These are phyloP conservation scores for Diloba caeruleocephala DNA, from an alignment of 2,888 invertebrate species.

Conservation along the genomic window DNA sequence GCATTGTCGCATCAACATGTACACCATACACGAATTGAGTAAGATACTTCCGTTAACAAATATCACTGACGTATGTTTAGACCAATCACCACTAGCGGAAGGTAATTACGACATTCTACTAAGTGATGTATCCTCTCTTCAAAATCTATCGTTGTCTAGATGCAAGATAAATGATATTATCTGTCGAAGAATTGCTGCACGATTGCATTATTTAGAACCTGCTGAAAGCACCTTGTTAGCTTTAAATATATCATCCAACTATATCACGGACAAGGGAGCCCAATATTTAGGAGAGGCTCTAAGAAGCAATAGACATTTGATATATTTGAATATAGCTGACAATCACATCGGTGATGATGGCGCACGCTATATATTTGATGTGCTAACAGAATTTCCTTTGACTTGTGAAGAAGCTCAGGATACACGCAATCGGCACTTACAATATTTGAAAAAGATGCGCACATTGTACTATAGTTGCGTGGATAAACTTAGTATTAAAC, in stretches of 20 bases:
- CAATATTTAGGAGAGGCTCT: constrained; percentile 65
- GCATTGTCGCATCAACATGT: constrained; percentile 57
- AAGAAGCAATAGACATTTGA: constrained; percentile 72
- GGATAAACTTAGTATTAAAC: constrained; percentile 33
- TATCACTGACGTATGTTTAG: constrained; percentile 68
- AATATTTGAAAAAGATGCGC: constrained; percentile 49
- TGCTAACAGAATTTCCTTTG: constrained; percentile 66
- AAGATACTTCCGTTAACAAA: constrained; percentile 60
- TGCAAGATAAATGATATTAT: constrained; percentile 67
- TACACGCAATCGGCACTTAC: constrained; percentile 50
- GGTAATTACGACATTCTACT: constrained; percentile 63
- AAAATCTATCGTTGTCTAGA: constrained; percentile 64
- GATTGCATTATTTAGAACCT: constrained; percentile 51
- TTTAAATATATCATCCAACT: constrained; percentile 74
- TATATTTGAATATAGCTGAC: constrained; percentile 73
- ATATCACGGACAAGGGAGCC: constrained; percentile 73
- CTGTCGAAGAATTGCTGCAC: constrained; percentile 61
- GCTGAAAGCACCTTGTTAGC: constrained; percentile 60
- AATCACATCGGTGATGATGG: constrained; percentile 71
- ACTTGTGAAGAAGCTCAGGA: constrained; percentile 60
- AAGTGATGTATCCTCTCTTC: constrained; percentile 51
- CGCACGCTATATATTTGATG: constrained; percentile 61
- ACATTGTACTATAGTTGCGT: constrained; percentile 35
- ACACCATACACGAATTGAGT: constrained; percentile 63
- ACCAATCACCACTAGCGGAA: constrained; percentile 59